Base-by-base conservation (phyloP, 2,888 invertebrate genomes). In the Oscheius sp. region DNA sequence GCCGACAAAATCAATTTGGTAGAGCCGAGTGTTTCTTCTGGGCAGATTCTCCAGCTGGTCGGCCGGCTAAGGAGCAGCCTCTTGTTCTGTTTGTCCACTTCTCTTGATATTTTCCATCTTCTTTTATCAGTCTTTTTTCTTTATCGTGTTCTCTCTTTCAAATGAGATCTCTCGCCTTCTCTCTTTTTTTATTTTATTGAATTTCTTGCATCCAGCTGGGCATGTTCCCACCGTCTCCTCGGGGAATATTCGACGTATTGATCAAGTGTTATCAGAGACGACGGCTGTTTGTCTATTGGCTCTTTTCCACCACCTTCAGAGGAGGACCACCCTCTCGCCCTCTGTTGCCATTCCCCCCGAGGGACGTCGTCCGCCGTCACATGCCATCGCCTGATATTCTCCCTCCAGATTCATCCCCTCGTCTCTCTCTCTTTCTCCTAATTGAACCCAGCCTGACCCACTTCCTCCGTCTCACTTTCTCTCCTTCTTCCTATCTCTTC, bases 1-100 rank as follows among this genome's bases (percentile, higher is more conserved):
- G 49, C 61, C 41, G 43, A 61, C 61, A 61, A 61, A 61, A 61
- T 61, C 61, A 61, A 61, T 61, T 61, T 61, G 61, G 61, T 61
- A 61, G 61, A 61, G 59, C 41, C 27, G 59, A 41, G 61, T 61
- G 61, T 61, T 61, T 61, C 61, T 61, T 61, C 61, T 43, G 41
- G 9, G 43, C 61, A 61, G n/a, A n/a, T 43, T 61, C 35, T 58
- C 55, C 55, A 23, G 25, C 29, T 58, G 9, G 58, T n/a, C n/a
- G n/a, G 58, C 13, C n/a, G n/a, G n/a, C 27, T 16, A 58, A 35
- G n/a, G 13, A 41, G 23, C 59, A 18, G 23, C 43, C n/a, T n/a
- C n/a, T n/a, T n/a, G n/a, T n/a, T 41, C 18, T 58, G 58, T 58
- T 61, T 61, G 61, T 21, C 43, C 18, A 43, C 61, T 43, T 18